Evolutionary conservation across 2,113 vertebrate genomes (phyloP).

Genomic region (Centrocercus urophasianus): DNA sequence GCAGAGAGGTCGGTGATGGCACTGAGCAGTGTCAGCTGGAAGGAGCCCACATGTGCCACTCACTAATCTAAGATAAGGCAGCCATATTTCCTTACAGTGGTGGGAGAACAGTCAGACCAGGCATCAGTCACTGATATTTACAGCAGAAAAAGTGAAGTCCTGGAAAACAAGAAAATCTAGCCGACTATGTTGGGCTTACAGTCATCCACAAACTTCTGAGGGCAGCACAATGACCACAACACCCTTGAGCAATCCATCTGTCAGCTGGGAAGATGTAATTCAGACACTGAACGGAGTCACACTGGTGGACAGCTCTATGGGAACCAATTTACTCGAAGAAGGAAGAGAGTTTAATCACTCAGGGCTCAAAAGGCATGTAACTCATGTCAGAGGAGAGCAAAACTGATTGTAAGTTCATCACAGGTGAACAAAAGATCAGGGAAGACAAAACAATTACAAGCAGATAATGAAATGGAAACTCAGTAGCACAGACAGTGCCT

Average conservation of each 20-base stretch:
- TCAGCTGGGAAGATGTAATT: slow-evolving; percentile 13
- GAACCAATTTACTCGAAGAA: slow-evolving; percentile 36
- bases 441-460: slow-evolving; percentile 57
- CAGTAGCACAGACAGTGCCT: neutral
- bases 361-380: slow-evolving; percentile 48
- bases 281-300: neutral
- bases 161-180: neutral
- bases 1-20: neutral
- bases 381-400: slow-evolving; percentile 40
- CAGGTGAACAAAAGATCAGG: slow-evolving; percentile 55
- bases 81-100: neutral
- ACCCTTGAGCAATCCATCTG: neutral
- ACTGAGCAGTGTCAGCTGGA: neutral
- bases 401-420: slow-evolving; percentile 43
- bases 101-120: neutral
- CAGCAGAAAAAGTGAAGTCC: neutral
- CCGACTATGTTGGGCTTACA: neutral
- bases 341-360: slow-evolving; percentile 48
- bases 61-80: rapidly evolving
- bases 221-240: neutral
- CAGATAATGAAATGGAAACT: slow-evolving; percentile 30
- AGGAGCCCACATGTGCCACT: neutral
- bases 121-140: neutral
- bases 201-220: neutral
- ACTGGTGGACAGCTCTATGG: neutral